These are phyloP conservation scores for Silurus asotus DNA, from an alignment of 2,113 vertebrate genomes.

Conservation along the genomic window DNA sequence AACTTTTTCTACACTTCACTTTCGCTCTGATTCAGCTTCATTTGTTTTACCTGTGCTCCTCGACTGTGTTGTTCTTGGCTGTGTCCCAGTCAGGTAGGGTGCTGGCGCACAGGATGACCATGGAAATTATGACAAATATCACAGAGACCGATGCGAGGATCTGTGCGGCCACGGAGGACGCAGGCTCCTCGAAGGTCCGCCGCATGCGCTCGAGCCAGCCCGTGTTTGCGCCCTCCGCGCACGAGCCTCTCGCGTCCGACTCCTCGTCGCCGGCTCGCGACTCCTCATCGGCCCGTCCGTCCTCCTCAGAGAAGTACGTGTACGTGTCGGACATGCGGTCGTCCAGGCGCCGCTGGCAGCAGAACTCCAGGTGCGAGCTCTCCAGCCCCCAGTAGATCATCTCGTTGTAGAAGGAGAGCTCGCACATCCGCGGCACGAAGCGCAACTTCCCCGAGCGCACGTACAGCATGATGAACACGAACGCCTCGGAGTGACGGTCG, in stretches of 20 bases:
- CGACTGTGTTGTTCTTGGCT: slow-evolving; percentile 87
- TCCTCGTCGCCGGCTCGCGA: slow-evolving; percentile 35
- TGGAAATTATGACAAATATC: slow-evolving; percentile 94
- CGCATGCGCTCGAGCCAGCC: slow-evolving; percentile 91
- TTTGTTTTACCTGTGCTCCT: slow-evolving; percentile 93
- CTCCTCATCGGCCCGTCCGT: slow-evolving; percentile 66
- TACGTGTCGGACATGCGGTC: slow-evolving; percentile 94
- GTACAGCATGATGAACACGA: slow-evolving; percentile 95
- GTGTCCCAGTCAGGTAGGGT: slow-evolving; percentile 96
- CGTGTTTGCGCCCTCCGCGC: slow-evolving; percentile 59
- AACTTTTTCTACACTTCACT: neutral
- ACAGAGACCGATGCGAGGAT: slow-evolving; percentile 92
- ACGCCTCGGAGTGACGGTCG: slow-evolving; percentile 95
- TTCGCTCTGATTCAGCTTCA: neutral
- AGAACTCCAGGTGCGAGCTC: slow-evolving; percentile 90
- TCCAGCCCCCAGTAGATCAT: slow-evolving; percentile 98
- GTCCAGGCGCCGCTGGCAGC: slow-evolving; percentile 94
- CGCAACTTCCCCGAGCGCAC: slow-evolving; percentile 94
- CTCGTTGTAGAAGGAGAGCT: slow-evolving; percentile 97
- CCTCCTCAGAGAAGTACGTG: slow-evolving; percentile 81
- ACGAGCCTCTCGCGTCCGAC: slow-evolving; percentile 34
- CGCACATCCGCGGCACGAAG: slow-evolving; percentile 95
- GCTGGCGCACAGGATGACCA: slow-evolving; percentile 96
- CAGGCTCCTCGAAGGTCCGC: slow-evolving; percentile 92
- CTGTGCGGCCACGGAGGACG: slow-evolving; percentile 91